phyloP scores from a whole-genome alignment of 1,140 invertebrate genomes.

The Nymphalis io region DNA sequence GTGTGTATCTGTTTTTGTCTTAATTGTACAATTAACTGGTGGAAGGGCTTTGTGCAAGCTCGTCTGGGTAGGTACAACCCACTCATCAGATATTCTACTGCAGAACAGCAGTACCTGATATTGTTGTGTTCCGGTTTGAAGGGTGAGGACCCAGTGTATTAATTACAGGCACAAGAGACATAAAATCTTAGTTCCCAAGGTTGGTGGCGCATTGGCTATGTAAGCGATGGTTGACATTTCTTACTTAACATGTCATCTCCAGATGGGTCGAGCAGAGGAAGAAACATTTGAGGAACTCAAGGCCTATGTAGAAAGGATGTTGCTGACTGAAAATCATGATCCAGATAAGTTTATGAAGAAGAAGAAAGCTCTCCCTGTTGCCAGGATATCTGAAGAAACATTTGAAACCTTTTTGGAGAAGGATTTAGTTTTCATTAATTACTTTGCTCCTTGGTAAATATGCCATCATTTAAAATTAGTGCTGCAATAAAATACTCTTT shows the following conservation, averaged over 20 bases:
- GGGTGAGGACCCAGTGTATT: too few relatives aligned
- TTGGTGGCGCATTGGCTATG: too few relatives aligned
- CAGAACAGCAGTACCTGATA: too few relatives aligned
- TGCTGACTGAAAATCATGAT: constrained; percentile 71
- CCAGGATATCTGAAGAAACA: constrained; percentile 73
- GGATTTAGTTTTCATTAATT: constrained; percentile 72
- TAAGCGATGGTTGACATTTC: too few relatives aligned
- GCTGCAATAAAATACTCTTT: neutral
- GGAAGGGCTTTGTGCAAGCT: too few relatives aligned
- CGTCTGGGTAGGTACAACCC: too few relatives aligned
- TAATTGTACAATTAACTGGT: too few relatives aligned
- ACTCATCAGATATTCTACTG: too few relatives aligned
- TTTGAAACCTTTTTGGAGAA: constrained; percentile 73
- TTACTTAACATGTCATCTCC: neutral
- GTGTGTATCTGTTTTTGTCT: too few relatives aligned
- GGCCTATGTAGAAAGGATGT: constrained; percentile 67
- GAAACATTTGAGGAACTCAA: constrained; percentile 57
- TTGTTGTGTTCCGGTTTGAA: too few relatives aligned
- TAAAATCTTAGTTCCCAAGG: too few relatives aligned
- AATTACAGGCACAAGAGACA: too few relatives aligned
- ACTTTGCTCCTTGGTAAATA: constrained; percentile 71
- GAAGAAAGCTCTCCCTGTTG: constrained; percentile 69
- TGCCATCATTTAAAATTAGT: neutral
- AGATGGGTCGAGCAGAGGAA: constrained; percentile 64
- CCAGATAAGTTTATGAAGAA: constrained; percentile 74